Conservation (phyloP, 2,797 vertebrate genomes). For the Trachops cirrhosus region DNA sequence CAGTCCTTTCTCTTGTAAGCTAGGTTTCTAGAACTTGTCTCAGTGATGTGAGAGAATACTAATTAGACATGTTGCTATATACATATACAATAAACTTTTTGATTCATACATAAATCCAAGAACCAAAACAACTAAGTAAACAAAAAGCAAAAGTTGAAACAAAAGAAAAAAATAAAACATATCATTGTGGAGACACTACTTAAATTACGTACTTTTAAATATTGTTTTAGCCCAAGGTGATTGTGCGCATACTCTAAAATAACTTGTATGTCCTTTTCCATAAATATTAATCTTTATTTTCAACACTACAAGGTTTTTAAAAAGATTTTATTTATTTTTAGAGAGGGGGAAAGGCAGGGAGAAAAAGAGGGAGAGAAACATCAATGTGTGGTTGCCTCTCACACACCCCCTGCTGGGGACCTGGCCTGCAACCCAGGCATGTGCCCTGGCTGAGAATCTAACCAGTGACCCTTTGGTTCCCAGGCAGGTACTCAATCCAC, state of each 20-base stretch:
- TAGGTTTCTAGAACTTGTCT: background rate
- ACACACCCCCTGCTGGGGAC: too few species aligned
- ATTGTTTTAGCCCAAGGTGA: background rate
- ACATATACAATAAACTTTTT: background rate
- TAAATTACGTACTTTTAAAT: background rate
- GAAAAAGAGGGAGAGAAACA: too few species aligned
- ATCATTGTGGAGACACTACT: background rate
- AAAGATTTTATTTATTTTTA: too few species aligned
- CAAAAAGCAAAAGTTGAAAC: background rate
- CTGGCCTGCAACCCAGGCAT: too few species aligned
- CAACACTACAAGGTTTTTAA: background rate
- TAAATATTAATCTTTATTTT: background rate
- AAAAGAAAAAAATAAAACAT: background rate
- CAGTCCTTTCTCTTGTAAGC: background rate
- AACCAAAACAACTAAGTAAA: constrained; percentile 33
- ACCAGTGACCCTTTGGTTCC: background rate
- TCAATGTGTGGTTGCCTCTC: too few species aligned
- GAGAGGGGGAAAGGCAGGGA: too few species aligned
- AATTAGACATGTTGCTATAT: background rate
- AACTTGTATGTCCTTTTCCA: background rate
- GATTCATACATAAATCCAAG: constrained; percentile 8
- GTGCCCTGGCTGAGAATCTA: too few species aligned
- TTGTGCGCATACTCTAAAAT: background rate
- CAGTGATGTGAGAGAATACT: background rate
- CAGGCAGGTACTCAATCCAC: background rate